Evolutionary conservation across 2,113 vertebrate species (phyloP).

Genomic region (Hystrix cristata): DNA sequence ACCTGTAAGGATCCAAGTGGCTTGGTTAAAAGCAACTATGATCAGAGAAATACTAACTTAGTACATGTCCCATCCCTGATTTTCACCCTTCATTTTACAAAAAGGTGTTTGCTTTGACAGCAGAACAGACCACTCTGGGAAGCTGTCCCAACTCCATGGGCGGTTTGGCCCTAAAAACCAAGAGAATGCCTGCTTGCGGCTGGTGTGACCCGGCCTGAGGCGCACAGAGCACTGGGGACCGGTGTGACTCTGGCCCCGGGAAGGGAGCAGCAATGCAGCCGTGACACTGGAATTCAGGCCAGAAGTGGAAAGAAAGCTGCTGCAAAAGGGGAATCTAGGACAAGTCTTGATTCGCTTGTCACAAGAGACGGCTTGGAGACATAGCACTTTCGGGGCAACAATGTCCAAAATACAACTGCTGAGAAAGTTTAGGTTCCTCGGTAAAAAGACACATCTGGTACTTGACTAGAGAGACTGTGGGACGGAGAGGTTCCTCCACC

Average conservation of each 20-base stretch:
- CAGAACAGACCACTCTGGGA: background rate
- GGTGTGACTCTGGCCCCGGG: background rate
- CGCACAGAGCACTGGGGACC: fast-evolving
- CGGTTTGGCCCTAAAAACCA: background rate
- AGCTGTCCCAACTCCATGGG: background rate
- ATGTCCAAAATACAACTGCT: conserved; percentile 62
- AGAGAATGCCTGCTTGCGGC: background rate
- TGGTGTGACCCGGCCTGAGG: background rate
- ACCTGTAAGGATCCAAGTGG: conserved; percentile 53
- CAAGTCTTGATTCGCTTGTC: conserved; percentile 41
- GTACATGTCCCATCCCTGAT: conserved; percentile 18
- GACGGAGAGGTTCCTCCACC: conserved; percentile 51
- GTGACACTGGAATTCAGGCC: fast-evolving
- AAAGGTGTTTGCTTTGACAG: background rate
- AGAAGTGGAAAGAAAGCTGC: conserved; percentile 57
- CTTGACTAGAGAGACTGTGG: conserved; percentile 66
- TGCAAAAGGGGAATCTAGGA: background rate
- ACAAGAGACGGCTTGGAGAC: background rate
- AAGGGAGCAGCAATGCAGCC: background rate
- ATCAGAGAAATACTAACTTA: conserved; percentile 40
- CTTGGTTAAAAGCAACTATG: conserved; percentile 66
- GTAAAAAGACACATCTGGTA: conserved; percentile 76
- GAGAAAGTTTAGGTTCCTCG: conserved; percentile 76
- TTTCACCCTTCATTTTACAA: background rate
- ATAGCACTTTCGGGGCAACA: conserved; percentile 75